Conservation (phyloP, 2,797 vertebrate genomes). For the Zenarchopterus dispar region DNA sequence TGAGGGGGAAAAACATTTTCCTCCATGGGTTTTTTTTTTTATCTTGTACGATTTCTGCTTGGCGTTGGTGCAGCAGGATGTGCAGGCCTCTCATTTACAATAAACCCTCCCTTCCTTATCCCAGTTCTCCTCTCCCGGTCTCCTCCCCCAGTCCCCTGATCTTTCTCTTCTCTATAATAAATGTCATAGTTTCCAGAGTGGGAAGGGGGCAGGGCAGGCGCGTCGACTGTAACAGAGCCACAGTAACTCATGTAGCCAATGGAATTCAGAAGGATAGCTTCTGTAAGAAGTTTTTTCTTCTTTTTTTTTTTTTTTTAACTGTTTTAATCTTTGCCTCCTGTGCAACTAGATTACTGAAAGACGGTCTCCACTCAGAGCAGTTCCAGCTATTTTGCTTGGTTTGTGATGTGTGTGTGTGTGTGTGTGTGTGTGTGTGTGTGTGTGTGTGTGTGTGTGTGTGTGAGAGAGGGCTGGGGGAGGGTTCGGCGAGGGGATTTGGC, state of each 20-base stretch:
- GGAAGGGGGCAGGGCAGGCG: constrained; percentile 66
- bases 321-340: constrained; percentile 73
- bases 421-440: constrained; percentile 51
- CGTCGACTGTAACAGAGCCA: constrained; percentile 77
- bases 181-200: constrained; percentile 84
- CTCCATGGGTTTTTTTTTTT: constrained; percentile 37
- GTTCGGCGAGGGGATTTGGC: constrained; percentile 79
- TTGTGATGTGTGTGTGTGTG: constrained; percentile 60
- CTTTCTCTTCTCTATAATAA: constrained; percentile 63
- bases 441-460: constrained; percentile 53
- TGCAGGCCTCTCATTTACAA: constrained; percentile 64
- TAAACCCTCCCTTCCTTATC: constrained; percentile 63
- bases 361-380: constrained; percentile 80
- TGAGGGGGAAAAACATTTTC: constrained; percentile 20
- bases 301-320: constrained; percentile 52
- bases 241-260: constrained; percentile 78
- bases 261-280: constrained; percentile 73
- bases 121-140: constrained; percentile 44
- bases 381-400: constrained; percentile 84
- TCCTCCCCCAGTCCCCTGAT: constrained; percentile 57
- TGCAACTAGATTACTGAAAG: constrained; percentile 85
- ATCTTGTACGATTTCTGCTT: constrained; percentile 34
- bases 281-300: constrained; percentile 65
- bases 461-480: constrained; percentile 37
- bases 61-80: constrained; percentile 53